phyloP scores from a whole-genome alignment of 1,140 invertebrate species.

The Papilio aristodemus region DNA sequence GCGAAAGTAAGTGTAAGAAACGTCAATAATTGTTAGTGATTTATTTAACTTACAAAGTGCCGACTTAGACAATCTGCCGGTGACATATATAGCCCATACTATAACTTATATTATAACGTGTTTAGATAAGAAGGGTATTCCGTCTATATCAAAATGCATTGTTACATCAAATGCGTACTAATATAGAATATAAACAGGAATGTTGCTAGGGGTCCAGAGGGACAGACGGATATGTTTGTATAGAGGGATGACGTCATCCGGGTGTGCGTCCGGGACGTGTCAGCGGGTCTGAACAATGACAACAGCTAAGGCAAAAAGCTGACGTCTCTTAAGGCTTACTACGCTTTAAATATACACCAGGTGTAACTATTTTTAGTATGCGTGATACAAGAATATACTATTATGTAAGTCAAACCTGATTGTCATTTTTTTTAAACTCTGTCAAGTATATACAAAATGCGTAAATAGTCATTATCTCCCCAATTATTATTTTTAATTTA shows the following conservation, averaged over 20 bases:
- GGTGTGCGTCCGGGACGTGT: slow-evolving; percentile 38
- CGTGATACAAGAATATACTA: too few relatives aligned
- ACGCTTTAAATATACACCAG: not conserved
- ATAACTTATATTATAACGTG: not conserved
- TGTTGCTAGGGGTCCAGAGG: slow-evolving; percentile 36
- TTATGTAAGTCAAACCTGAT: too few relatives aligned
- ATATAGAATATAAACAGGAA: slow-evolving; percentile 8
- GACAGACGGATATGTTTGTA: slow-evolving; percentile 33
- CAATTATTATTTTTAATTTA: too few relatives aligned
- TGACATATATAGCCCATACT: too few relatives aligned
- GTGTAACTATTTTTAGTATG: too few relatives aligned
- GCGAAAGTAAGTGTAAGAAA: too few relatives aligned
- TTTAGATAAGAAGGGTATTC: not conserved
- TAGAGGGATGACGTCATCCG: slow-evolving; percentile 35
- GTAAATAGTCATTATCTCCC: too few relatives aligned
- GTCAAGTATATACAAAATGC: too few relatives aligned
- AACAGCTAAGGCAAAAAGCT: slow-evolving; percentile 27
- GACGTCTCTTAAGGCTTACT: not conserved
- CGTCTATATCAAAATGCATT: not conserved
- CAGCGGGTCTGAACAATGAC: slow-evolving; percentile 30
- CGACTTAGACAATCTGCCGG: too few relatives aligned
- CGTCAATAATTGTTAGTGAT: too few relatives aligned
- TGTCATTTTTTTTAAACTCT: too few relatives aligned
- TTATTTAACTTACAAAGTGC: too few relatives aligned
- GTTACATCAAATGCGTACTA: not conserved